Evolutionary conservation across 2,797 vertebrate species (phyloP), one percentile per base, ranked within the genome.

Genomic region (Podarcis siculus): DNA sequence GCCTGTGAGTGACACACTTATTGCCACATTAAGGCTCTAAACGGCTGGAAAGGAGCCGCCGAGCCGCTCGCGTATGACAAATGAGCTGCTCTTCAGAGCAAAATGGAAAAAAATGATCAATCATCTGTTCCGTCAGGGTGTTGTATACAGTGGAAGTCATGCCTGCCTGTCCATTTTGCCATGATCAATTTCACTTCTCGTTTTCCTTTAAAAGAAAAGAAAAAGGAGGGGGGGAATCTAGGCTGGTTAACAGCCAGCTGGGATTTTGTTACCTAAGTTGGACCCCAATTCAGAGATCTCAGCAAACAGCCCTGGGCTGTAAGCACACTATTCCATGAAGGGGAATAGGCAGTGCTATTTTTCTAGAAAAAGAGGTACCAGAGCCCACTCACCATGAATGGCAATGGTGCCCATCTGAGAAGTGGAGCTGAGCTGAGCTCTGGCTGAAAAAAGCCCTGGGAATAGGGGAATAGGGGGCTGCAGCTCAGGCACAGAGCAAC

Each of bases 31-130:
- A 94, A 4, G 3, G 5, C 88, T 88, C 79, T 49, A 75, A 91
- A 86, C 87, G 93, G 90, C 82, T 58, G 75, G 88, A 95, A 85
- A 72, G 90, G 88, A 95, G 83, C 89, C 94, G 91, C 3, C 0
- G 15, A 93, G 94, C 93, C n/a, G 77, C 85, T 89, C 91, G 78
- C 39, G 87, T 89, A 42, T 86, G 82, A 94, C 90, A 96, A 96
- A 91, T 32, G 37, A 83, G 92, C 92, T 90, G 81, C 66, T 83
- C 86, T 88, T 89, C 82, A 30, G 30, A 91, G 80, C 83, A 90
- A 95, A 91, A 71, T 49, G 79, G 83, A 92, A 86, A 92, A 87
- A 91, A 93, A 92, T 82, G 2, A 88, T 89, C 87, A 79, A 72
- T 72, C 35, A 4, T 30, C 9, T 12, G 6, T 8, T 37, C 64